These are phyloP conservation scores for Suricata suricatta DNA, from an alignment of 2,113 vertebrate species.

Conservation along the genomic window DNA sequence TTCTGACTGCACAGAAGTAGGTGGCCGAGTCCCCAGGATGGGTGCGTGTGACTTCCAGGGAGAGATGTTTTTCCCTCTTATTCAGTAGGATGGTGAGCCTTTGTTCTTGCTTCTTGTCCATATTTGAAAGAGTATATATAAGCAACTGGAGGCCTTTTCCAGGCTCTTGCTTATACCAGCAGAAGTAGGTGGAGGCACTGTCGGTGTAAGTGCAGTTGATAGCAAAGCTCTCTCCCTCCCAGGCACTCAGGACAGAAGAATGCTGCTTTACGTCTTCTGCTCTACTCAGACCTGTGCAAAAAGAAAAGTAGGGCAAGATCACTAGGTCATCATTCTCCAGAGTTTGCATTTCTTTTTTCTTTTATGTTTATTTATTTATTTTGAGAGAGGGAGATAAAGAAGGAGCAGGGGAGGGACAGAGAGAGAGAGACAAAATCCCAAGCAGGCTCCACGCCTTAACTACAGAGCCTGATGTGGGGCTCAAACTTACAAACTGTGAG, in stretches of 20 bases:
- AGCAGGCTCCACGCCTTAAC: too few species aligned
- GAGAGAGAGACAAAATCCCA: too few species aligned
- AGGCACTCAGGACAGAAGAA: not conserved
- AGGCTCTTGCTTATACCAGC: constrained; percentile 45
- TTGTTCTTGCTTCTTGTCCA: not conserved
- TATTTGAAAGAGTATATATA: not conserved
- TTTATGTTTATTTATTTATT: too few species aligned
- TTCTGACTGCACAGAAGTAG: not conserved
- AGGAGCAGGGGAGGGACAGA: too few species aligned
- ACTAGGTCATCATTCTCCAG: not conserved
- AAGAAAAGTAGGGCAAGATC: not conserved
- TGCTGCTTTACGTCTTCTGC: constrained; percentile 10
- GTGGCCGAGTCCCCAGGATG: not conserved
- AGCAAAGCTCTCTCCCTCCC: not conserved
- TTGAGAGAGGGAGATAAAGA: too few species aligned
- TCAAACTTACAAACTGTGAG: too few species aligned
- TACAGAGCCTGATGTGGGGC: too few species aligned
- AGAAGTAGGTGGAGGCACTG: not conserved
- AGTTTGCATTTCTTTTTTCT: not conserved
- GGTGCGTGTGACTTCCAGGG: not conserved
- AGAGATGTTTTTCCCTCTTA: not conserved
- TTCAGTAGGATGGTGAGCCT: not conserved
- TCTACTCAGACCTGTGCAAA: constrained; percentile 1
- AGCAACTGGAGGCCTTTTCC: not conserved
- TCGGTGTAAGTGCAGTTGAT: constrained; percentile 24